These are phyloP conservation scores for Callimorpha dominula DNA, from an alignment of 2,888 invertebrate species.

Conservation along the genomic window DNA sequence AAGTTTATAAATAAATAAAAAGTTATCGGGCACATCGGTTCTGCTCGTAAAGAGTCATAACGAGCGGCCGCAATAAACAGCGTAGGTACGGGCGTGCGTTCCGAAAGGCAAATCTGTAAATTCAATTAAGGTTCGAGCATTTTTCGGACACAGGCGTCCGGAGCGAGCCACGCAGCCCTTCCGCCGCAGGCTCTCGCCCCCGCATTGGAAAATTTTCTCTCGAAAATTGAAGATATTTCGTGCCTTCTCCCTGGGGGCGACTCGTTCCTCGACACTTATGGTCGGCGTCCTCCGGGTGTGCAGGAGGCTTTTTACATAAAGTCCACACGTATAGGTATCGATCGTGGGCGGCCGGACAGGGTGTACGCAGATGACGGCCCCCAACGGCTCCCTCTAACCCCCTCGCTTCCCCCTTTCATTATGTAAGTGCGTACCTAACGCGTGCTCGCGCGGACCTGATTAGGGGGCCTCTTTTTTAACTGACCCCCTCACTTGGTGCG, in stretches of 20 bases:
- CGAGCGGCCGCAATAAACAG: conserved; percentile 74
- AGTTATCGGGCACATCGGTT: conserved; percentile 62
- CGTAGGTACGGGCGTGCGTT: conserved; percentile 74
- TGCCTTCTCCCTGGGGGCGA: conserved; percentile 84
- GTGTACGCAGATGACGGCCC: conserved; percentile 86
- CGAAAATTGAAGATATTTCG: conserved; percentile 87
- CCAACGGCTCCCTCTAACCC: conserved; percentile 65
- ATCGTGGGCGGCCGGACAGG: conserved; percentile 85
- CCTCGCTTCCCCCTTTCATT: conserved; percentile 84
- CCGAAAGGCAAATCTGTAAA: conserved; percentile 84
- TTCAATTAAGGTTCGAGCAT: conserved; percentile 85
- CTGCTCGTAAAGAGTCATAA: conserved; percentile 71
- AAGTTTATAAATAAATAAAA: conserved; percentile 60
- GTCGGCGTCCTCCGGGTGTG: conserved; percentile 85
- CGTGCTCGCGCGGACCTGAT: conserved; percentile 86
- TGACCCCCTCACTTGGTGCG: conserved; percentile 84
- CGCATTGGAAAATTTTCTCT: conserved; percentile 86
- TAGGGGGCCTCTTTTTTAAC: conserved; percentile 86
- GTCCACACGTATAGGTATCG: conserved; percentile 87
- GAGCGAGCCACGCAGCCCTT: conserved; percentile 78
- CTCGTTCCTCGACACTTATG: conserved; percentile 87
- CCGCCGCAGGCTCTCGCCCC: conserved; percentile 83
- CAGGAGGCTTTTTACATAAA: conserved; percentile 87
- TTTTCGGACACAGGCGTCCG: conserved; percentile 84
- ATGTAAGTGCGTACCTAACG: conserved; percentile 86